Evolutionary conservation across 2,797 vertebrate species (phyloP).

Genomic region (Falco biarmicus): DNA sequence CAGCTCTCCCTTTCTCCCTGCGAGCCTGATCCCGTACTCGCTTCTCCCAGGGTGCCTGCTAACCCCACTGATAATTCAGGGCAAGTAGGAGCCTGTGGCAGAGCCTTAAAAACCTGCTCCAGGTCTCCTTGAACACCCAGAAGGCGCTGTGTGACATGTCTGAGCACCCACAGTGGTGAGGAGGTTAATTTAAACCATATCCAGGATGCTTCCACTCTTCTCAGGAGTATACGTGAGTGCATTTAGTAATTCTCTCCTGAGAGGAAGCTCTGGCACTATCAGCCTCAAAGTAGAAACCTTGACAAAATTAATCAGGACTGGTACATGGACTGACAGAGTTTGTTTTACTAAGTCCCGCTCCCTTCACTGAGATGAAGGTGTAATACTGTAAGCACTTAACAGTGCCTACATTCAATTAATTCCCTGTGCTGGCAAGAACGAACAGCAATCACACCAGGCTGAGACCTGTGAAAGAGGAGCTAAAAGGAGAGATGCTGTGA

Average conservation of each 20-base stretch:
- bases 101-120: background rate
- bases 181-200: conserved; percentile 22
- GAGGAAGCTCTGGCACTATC: conserved; percentile 10
- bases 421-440: background rate
- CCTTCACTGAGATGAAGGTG: conserved; percentile 20
- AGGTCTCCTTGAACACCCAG: background rate
- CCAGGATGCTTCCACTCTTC: conserved; percentile 14
- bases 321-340: conserved; percentile 60
- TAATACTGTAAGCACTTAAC: conserved; percentile 40
- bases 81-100: background rate
- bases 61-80: background rate
- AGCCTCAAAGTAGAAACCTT: conserved; percentile 36
- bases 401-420: background rate
- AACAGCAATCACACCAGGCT: background rate
- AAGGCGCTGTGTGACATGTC: background rate
- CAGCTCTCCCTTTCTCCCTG: background rate
- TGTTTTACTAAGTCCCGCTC: conserved; percentile 45
- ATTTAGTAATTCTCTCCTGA: conserved; percentile 11
- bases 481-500: background rate
- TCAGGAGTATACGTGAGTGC: conserved; percentile 38
- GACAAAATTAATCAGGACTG: conserved; percentile 63
- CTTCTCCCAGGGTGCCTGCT: background rate
- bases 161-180: background rate
- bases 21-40: background rate
- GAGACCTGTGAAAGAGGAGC: background rate